Percentiles rank a stretch among this genome's conserved stretches.
Evolutionary conservation across 2,113 vertebrate genomes (phyloP).

Genomic region (Protobothrops flavoviridis): DNA sequence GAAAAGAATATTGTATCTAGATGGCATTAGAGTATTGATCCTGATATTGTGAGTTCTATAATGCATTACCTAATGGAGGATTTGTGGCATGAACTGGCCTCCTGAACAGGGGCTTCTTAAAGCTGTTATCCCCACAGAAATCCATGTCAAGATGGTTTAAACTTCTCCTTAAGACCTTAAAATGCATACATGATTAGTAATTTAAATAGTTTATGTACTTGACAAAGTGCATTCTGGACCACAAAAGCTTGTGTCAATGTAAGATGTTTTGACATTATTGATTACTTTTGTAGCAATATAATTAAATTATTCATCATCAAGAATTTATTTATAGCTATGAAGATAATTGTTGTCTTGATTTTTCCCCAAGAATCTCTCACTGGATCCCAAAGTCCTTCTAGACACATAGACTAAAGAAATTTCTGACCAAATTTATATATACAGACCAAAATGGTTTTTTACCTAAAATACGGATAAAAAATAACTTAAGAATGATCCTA

Average conservation of each 20-base stretch:
- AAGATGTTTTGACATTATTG: background rate
- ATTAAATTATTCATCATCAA: background rate
- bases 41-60: background rate
- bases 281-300: no score
- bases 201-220: background rate
- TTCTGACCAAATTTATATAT: no score
- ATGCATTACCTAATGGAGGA: background rate
- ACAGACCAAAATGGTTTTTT: no score
- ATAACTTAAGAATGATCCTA: no score
- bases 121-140: background rate
- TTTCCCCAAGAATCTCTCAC: background rate
- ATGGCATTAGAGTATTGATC: conserved; percentile 34
- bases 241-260: background rate
- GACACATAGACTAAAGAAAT: background rate
- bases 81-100: background rate
- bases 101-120: background rate
- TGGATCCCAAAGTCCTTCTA: background rate
- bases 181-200: background rate
- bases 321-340: background rate
- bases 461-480: no score
- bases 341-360: background rate
- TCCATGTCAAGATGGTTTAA: background rate
- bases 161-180: background rate
- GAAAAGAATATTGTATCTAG: conserved; percentile 29
- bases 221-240: background rate